These are phyloP conservation scores for Halcyon badia DNA, from an alignment of 2,797 vertebrate genomes.

Conservation along the genomic window DNA sequence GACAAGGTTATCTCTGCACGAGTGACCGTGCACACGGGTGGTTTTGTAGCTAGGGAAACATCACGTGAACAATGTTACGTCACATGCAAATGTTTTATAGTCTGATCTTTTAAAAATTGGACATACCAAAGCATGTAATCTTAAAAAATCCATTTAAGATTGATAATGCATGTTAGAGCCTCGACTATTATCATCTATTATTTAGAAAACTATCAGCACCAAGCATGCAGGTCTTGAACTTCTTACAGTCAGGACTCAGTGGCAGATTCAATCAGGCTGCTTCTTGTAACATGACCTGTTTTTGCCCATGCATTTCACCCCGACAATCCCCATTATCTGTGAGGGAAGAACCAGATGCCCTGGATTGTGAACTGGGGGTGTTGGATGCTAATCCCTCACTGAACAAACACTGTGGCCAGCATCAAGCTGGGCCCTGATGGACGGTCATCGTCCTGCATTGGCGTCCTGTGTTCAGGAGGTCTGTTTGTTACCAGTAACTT, in stretches of 20 bases:
- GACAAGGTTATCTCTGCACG: accelerated
- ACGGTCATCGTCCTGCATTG: accelerated
- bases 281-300: not conserved
- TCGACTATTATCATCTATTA: not conserved
- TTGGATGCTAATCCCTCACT: not conserved
- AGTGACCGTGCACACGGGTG: not conserved
- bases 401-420: not conserved
- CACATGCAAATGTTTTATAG: not conserved
- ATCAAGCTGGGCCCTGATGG: accelerated
- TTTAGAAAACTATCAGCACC: not conserved
- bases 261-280: not conserved
- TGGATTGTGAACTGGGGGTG: not conserved
- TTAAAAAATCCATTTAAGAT: not conserved
- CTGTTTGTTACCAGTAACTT: not conserved
- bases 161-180: not conserved
- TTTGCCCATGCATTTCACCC: not conserved
- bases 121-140: not conserved
- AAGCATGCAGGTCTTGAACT: not conserved
- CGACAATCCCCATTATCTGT: not conserved
- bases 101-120: not conserved
- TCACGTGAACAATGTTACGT: not conserved
- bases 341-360: not conserved
- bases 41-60: not conserved
- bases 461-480: not conserved
- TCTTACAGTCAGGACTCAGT: not conserved